Percentiles rank a stretch among this genome's conserved stretches.
Evolutionary conservation across 1,140 invertebrate genomes (phyloP).

Genomic region (Drosophila arizonae): DNA sequence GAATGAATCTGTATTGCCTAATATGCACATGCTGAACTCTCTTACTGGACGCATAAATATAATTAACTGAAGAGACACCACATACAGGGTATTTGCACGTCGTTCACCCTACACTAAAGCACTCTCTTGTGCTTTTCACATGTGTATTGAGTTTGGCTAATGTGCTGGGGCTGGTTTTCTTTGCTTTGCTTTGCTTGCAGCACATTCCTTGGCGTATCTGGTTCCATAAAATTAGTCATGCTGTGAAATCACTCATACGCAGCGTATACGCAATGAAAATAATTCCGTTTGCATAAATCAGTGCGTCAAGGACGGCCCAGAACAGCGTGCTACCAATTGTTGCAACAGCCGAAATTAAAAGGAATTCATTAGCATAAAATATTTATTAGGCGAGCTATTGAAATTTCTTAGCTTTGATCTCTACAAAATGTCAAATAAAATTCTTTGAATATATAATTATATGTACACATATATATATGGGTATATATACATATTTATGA

Average conservation of each 20-base stretch:
- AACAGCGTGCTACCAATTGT: conserved; percentile 57
- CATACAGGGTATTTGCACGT: neutral
- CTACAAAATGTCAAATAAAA: conserved; percentile 42
- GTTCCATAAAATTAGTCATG: conserved; percentile 30
- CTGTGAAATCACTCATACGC: conserved; percentile 62
- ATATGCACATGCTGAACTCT: no score
- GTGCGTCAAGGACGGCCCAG: conserved; percentile 30
- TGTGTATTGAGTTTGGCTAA: conserved; percentile 15
- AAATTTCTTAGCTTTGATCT: conserved; percentile 55
- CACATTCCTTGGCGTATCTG: conserved; percentile 2
- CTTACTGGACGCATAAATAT: no score
- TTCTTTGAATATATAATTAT: conserved; percentile 3
- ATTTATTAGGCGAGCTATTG: conserved; percentile 59
- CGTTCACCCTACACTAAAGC: neutral
- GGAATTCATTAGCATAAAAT: conserved; percentile 71
- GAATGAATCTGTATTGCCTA: no score
- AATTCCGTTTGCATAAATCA: conserved; percentile 66
- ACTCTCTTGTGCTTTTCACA: neutral
- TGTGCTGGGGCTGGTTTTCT: neutral
- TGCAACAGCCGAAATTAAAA: conserved; percentile 45
- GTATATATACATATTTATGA: conserved; percentile 31
- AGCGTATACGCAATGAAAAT: conserved; percentile 48
- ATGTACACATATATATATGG: neutral
- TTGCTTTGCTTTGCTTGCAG: no score
- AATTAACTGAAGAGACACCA: no score